Conservation (phyloP, 30 jellyfish, hydroid and myxozoan genomes). For the Aurelia coerulea region DNA sequence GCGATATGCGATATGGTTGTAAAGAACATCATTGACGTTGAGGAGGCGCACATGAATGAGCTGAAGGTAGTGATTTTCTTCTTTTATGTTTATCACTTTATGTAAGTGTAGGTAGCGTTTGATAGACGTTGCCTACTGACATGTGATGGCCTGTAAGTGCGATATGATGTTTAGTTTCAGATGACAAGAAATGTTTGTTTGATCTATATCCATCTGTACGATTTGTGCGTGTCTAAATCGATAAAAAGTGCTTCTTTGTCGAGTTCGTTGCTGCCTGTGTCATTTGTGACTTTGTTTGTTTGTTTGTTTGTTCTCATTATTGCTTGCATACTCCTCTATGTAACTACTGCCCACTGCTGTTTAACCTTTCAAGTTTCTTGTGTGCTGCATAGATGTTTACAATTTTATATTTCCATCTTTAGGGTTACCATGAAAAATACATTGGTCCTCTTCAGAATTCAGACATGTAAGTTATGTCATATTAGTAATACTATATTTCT, state of each 20-base stretch:
- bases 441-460: conserved; percentile 67
- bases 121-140: too few species aligned
- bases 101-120: too few species aligned
- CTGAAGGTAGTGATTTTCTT: conserved; percentile 56
- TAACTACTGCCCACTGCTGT: too few species aligned
- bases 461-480: conserved; percentile 66
- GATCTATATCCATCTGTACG: too few species aligned
- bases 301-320: too few species aligned
- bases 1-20: conserved; percentile 51
- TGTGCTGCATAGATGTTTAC: too few species aligned
- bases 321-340: too few species aligned
- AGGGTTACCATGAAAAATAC: conserved; percentile 75
- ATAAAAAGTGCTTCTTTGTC: too few species aligned
- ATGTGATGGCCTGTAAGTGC: background rate
- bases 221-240: too few species aligned
- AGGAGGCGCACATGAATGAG: conserved; percentile 84
- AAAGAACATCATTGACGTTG: conserved; percentile 78
- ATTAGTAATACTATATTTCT: background rate
- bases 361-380: too few species aligned
- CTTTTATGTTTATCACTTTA: background rate
- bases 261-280: too few species aligned
- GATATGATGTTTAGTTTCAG: background rate
- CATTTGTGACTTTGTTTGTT: too few species aligned
- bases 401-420: background rate
- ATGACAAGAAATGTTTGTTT: background rate